A percentile compares a stretch with the other conserved stretches of the same genome.
These are phyloP conservation scores for Dolichallabes microphthalmus DNA, from an alignment of 2,113 vertebrate species.

Conservation along the genomic window DNA sequence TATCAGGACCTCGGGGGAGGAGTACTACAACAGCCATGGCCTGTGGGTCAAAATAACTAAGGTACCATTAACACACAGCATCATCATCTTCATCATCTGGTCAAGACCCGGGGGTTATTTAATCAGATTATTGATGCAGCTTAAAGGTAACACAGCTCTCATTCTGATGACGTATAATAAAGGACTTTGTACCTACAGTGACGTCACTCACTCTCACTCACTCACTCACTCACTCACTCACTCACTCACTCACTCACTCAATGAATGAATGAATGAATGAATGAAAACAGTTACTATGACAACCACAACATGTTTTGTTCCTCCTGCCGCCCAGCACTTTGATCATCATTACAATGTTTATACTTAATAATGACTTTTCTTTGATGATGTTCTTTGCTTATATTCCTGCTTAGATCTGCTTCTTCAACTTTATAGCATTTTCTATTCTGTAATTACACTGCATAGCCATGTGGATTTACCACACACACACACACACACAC, in stretches of 20 bases:
- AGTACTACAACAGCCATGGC: conserved; percentile 90
- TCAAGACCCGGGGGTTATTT: not conserved
- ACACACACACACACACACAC: too few relatives aligned
- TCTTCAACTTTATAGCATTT: too few relatives aligned
- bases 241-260: not conserved
- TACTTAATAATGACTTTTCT: not conserved
- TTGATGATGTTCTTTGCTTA: too few relatives aligned
- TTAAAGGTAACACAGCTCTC: not conserved
- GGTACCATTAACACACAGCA: conserved; percentile 74
- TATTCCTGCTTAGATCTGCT: too few relatives aligned
- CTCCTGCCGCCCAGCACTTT: too few relatives aligned
- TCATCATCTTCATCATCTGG: too few relatives aligned
- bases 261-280: not conserved
- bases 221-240: not conserved
- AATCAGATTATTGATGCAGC: not conserved
- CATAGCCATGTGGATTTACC: too few relatives aligned
- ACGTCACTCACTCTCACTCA: conserved; percentile 29
- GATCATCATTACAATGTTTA: too few relatives aligned
- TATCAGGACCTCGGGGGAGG: conserved; percentile 88
- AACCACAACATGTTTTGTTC: too few relatives aligned
- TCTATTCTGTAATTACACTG: too few relatives aligned
- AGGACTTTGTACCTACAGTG: conserved; percentile 30
- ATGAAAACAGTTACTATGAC: too few relatives aligned
- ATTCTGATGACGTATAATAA: not conserved
- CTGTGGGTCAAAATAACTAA: conserved; percentile 93